Evolutionary conservation across 2,888 invertebrate species (phyloP), one percentile per base, ranked within the genome.

Genomic region (Hydrotaea cyrtoneurina): DNA sequence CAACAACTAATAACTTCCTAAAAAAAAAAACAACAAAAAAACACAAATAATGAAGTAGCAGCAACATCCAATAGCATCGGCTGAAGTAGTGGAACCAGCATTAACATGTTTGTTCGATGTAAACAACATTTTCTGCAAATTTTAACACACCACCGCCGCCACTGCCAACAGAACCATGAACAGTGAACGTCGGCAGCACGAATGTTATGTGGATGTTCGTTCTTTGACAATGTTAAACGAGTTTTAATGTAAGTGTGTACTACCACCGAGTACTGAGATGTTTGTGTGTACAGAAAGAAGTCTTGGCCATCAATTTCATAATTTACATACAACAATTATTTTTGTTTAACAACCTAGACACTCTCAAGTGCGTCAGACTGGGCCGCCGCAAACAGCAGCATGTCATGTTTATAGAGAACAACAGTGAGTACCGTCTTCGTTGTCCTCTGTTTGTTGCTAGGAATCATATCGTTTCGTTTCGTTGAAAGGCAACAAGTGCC

Each of bases 91-190:
- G 8, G 69, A 43, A 23, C 3, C 2, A 31, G 31, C 46, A 69
- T 69, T 55, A 69, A 39, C 69, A 76, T 23, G 43, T 23, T 15
- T 53, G 39, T 21, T 39, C 39, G 36, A 19, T 62, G 46, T 74
- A 55, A 57, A 66, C 80, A 78, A 76, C 72, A 73, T 76, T 84
- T 81, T 76, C 17, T 77, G 73, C 39, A 79, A 77, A 73, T 17
- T 81, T 81, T 66, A 21, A 62, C 43, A 71, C 10, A 7, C 36
- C 43, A 10, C 50, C 53, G 13, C 59, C 7, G 31, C 31, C 31
- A 36, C 31, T 43, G 66, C 66, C 1, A 10, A 7, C 43, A 17
- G 26, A 43, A 39, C 36, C 69, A 2, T 31, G 31, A 31, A 50
- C 50, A 50, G 50, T n/a, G n/a, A n/a, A n/a, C n/a, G n/a, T n/a